phyloP scores from a whole-genome alignment of 2,888 invertebrate species.

The Halictus ligatus region DNA sequence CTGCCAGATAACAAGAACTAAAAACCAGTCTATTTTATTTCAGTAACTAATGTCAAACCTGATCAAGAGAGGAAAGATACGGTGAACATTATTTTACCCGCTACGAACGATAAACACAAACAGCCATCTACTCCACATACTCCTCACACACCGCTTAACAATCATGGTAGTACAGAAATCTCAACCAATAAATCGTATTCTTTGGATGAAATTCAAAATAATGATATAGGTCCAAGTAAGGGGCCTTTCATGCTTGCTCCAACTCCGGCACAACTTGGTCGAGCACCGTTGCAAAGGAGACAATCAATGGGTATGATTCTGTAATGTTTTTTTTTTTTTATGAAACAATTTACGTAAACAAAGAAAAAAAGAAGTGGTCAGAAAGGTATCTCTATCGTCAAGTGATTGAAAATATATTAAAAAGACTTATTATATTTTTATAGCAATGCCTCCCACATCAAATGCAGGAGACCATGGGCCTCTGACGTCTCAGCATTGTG shows the following conservation, averaged over 20 bases:
- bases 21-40: conserved; percentile 38
- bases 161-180: conserved; percentile 74
- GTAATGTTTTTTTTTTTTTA: background rate
- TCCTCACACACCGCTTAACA: conserved; percentile 79
- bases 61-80: conserved; percentile 79
- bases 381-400: background rate
- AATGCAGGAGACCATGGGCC: conserved; percentile 79
- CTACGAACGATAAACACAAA: conserved; percentile 78
- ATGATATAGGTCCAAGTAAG: conserved; percentile 77
- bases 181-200: conserved; percentile 75
- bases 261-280: conserved; percentile 96
- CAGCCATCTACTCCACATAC: conserved; percentile 80
- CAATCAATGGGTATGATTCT: conserved; percentile 90
- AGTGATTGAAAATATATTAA: background rate
- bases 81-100: conserved; percentile 67
- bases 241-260: conserved; percentile 92
- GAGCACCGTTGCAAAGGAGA: conserved; percentile 94
- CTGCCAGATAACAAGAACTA: background rate
- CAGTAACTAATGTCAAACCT: conserved; percentile 77
- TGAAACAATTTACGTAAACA: background rate
- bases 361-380: background rate
- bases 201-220: conserved; percentile 78
- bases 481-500: conserved; percentile 81
- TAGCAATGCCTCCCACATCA: conserved; percentile 80
- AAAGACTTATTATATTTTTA: conserved; percentile 16